Conservation (phyloP, 2,113 vertebrate species). For the Oncorhynchus gorbuscha region DNA sequence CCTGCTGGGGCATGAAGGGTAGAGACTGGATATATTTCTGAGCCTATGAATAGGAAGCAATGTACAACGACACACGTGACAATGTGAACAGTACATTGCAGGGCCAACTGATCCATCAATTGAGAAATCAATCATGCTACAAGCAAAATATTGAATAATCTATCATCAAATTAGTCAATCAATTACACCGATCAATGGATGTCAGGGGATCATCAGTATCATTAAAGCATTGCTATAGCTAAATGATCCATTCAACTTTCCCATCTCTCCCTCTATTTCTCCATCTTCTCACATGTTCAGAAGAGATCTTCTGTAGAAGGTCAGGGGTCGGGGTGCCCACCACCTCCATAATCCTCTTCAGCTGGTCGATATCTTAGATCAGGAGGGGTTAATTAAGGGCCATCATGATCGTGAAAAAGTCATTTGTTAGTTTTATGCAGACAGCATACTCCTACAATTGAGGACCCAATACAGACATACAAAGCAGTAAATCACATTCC, state of each 20-base stretch:
- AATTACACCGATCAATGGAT: neutral
- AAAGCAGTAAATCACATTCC: conserved; percentile 37
- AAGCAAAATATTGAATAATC: conserved; percentile 20
- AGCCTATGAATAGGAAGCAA: conserved; percentile 74
- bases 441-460: neutral
- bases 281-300: conserved; percentile 85
- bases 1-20: conserved; percentile 94
- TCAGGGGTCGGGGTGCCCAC: conserved; percentile 93
- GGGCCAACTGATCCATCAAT: neutral
- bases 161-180: conserved; percentile 19
- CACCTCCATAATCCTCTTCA: conserved; percentile 98
- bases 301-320: conserved; percentile 94
- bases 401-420: neutral
- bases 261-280: conserved; percentile 24
- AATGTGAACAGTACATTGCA: neutral
- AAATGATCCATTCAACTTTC: neutral
- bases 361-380: conserved; percentile 88
- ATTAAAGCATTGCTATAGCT: too few relatives aligned
- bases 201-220: too few relatives aligned
- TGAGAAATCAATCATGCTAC: conserved; percentile 26
- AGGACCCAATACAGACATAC: conserved; percentile 7
- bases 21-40: conserved; percentile 97
- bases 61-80: conserved; percentile 11
- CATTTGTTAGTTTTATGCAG: too few relatives aligned
- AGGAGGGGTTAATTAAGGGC: conserved; percentile 52